These are phyloP conservation scores for Notospermus geniculatus DNA, from an alignment of 1,140 invertebrate genomes.

Conservation along the genomic window DNA sequence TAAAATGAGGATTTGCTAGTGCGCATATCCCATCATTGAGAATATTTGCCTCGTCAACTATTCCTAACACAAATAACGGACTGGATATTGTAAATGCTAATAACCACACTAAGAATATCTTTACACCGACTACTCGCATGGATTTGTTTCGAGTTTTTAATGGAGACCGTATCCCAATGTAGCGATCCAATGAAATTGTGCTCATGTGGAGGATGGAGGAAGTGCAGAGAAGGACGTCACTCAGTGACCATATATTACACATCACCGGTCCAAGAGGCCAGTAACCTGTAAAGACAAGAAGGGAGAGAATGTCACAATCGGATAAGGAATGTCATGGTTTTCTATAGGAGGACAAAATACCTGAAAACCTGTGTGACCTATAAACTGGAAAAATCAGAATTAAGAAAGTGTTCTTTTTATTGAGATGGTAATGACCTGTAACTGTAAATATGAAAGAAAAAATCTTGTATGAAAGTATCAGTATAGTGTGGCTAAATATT, in stretches of 20 bases:
- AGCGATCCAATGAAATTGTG: constrained; percentile 59
- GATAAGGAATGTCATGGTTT: too few species aligned
- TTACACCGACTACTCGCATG: constrained; percentile 74
- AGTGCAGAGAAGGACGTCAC: constrained; percentile 90
- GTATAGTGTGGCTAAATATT: too few species aligned
- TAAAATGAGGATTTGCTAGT: constrained; percentile 62
- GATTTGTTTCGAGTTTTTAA: constrained; percentile 72
- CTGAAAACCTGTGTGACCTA: too few species aligned
- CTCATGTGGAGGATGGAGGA: constrained; percentile 76
- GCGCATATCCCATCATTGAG: constrained; percentile 66
- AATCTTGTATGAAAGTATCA: too few species aligned
- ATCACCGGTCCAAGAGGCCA: constrained; percentile 86
- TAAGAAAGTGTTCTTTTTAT: too few species aligned
- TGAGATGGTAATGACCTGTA: too few species aligned
- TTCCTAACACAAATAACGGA: constrained; percentile 82
- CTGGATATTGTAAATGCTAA: constrained; percentile 84
- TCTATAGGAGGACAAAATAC: too few species aligned
- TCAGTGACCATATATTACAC: constrained; percentile 92
- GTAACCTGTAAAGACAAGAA: constrained; percentile 68
- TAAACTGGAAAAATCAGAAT: too few species aligned
- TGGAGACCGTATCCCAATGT: constrained; percentile 86
- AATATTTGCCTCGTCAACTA: constrained; percentile 59
- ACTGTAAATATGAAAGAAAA: too few species aligned
- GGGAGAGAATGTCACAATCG: neutral
- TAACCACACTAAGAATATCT: constrained; percentile 88